Evolutionary conservation across 2,113 vertebrate genomes (phyloP), one percentile per base, ranked within the genome.

Genomic region (Nothoprocta perdicaria): DNA sequence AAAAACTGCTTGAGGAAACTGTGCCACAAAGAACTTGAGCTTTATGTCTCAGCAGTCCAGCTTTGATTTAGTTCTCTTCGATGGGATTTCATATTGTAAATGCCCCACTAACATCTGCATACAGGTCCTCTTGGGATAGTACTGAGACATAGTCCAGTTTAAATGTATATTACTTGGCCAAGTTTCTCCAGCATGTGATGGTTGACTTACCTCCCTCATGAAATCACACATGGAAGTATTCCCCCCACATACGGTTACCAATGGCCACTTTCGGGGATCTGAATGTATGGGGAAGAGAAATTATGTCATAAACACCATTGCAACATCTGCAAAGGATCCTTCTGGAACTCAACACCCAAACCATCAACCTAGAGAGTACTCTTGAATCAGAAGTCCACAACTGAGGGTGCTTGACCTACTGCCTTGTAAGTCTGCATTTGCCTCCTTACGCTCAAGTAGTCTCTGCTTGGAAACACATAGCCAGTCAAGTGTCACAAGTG

Each of bases 161-260:
- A 95, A 95, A 69, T 93, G 74, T 95, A 95, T 96, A 87, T 97
- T 96, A 95, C 90, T 97, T 98, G 97, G 97, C 97, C 89, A 63
- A 86, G 88, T 84, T 95, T 95, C 94, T 95, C 86, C 85, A 95
- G 83, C 87, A 75, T 92, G 95, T 96, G 97, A 98, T 94, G 97
- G 96, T 97, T 96, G 96, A 97, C 91, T 97, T 97, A 92, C 93
- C 97, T 96, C 97, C 95, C 96, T 95, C 95, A 95, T 97, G 96
- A 97, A 97, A 95, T 97, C 97, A 94, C 95, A 91, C 90, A 94
- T 92, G 95, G 57, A 89, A 95, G 74, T 15, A 19, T 68, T 90
- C 92, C 92, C 75, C 89, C 84, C 50, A 84, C 95, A 92, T 79
- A 66, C 77, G 71, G 81, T 93, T 94, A 86, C 72, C n/a, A 61